Evolutionary conservation across 1,140 invertebrate species (phyloP).

Genomic region (Apolygus lucorum): DNA sequence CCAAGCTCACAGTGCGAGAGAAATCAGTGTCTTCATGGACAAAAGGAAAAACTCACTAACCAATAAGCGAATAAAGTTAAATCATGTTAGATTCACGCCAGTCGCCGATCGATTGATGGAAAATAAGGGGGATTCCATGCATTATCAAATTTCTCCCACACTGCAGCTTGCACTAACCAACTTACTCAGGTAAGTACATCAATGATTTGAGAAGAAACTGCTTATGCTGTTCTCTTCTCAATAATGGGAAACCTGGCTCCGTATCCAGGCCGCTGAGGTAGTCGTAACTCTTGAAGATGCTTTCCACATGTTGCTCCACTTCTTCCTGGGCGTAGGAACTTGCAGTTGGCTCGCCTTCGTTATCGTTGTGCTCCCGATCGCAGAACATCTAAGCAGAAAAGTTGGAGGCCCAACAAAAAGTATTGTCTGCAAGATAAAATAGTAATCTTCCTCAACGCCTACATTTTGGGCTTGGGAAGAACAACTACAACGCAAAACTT

Average conservation of each 20-base stretch:
- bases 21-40: background rate
- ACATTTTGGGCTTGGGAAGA: too few relatives aligned
- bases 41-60: conserved; percentile 24
- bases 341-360: conserved; percentile 36
- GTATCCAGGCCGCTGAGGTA: conserved; percentile 41
- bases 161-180: background rate
- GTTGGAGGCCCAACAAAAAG: too few relatives aligned
- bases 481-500: too few relatives aligned
- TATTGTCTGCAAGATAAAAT: too few relatives aligned
- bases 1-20: too few relatives aligned
- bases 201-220: conserved; percentile 56
- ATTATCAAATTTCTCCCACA: background rate
- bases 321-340: conserved; percentile 42
- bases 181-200: conserved; percentile 31
- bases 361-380: conserved; percentile 31
- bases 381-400: too few relatives aligned
- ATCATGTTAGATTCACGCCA: background rate
- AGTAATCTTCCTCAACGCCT: too few relatives aligned
- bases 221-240: conserved; percentile 59
- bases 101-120: background rate
- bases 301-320: conserved; percentile 55
- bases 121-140: too few relatives aligned
- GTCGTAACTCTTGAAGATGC: conserved; percentile 53
- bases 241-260: conserved; percentile 48
- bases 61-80: conserved; percentile 42